phyloP scores from a whole-genome alignment of 1,140 invertebrate genomes.

The Phortica variegata region DNA sequence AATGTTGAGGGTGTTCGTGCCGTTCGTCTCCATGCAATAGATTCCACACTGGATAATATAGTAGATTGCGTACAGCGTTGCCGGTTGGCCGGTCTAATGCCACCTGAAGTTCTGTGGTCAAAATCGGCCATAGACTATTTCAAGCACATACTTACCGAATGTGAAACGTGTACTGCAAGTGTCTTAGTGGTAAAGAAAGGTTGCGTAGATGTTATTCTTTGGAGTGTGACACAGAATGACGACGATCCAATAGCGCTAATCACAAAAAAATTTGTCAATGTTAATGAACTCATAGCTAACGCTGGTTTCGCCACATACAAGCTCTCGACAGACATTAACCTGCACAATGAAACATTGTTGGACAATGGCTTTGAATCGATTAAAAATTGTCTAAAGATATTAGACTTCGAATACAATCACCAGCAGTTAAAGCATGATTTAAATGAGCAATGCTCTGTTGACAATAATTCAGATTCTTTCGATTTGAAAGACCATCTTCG shows the following conservation, averaged over 20 bases:
- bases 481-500: no score
- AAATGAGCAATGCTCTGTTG: no score
- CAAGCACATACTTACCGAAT: background rate
- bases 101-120: conserved; percentile 29
- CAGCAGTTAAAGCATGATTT: no score
- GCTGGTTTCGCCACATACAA: no score
- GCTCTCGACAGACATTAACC: no score
- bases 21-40: conserved; percentile 8
- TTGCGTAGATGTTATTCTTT: conserved; percentile 13
- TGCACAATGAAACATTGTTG: no score
- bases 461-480: no score
- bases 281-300: conserved; percentile 6
- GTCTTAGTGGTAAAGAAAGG: no score
- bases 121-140: conserved; percentile 26
- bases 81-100: conserved; percentile 25
- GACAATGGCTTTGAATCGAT: no score
- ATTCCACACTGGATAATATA: conserved; percentile 12
- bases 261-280: conserved; percentile 11
- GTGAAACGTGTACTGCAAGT: no score
- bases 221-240: conserved; percentile 19
- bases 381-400: no score
- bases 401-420: background rate
- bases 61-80: conserved; percentile 21
- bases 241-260: conserved; percentile 18
- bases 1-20: conserved; percentile 2